phyloP scores from a whole-genome alignment of 1,140 invertebrate species.

The Meloidogyne chitwoodi region DNA sequence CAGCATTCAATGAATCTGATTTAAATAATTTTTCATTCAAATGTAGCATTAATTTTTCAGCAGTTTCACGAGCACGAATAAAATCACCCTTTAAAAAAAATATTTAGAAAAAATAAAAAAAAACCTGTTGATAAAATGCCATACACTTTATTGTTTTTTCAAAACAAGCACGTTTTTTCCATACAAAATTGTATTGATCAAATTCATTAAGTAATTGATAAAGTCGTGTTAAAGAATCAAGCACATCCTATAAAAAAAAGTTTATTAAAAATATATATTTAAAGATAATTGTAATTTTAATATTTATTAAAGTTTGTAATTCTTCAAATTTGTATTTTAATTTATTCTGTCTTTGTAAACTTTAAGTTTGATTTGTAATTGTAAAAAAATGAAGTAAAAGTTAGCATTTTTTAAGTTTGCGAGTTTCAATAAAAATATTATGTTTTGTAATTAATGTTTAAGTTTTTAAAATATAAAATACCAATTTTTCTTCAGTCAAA shows the following conservation, averaged over 20 bases:
- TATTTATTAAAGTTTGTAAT: too few relatives aligned
- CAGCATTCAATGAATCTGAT: constrained; percentile 18
- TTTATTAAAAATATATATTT: neutral
- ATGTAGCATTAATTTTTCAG: constrained; percentile 28
- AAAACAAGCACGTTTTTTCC: constrained; percentile 29
- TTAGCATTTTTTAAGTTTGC: too few relatives aligned
- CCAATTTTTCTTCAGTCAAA: constrained; percentile 28
- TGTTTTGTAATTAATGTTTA: too few relatives aligned
- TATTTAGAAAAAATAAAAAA: neutral
- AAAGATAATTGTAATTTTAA: too few relatives aligned
- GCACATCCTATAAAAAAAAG: constrained; percentile 19
- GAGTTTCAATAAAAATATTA: too few relatives aligned
- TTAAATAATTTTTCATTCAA: constrained; percentile 23
- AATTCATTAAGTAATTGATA: constrained; percentile 27
- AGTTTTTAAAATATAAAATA: neutral
- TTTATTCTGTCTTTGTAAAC: too few relatives aligned
- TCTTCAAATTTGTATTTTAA: too few relatives aligned
- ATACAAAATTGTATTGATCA: constrained; percentile 26
- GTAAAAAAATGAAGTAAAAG: too few relatives aligned
- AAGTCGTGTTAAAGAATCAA: constrained; percentile 25
- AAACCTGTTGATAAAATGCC: constrained; percentile 11
- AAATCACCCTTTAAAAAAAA: constrained; percentile 17
- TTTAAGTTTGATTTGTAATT: too few relatives aligned
- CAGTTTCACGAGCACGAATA: constrained; percentile 21
- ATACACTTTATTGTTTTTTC: constrained; percentile 35